These are phyloP conservation scores for Heliothis virescens DNA, from an alignment of 1,140 invertebrate genomes.

Conservation along the genomic window DNA sequence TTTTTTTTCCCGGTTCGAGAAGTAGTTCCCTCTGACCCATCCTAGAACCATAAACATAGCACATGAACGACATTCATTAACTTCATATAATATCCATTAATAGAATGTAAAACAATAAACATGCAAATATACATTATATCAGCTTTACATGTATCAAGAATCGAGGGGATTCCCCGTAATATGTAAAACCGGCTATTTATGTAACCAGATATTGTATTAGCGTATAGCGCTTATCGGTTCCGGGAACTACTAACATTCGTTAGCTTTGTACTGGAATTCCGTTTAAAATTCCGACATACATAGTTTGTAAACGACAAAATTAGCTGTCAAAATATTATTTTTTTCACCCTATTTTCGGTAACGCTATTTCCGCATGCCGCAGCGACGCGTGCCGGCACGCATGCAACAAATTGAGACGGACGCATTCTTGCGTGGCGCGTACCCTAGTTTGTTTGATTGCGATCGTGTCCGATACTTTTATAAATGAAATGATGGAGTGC, in stretches of 20 bases:
- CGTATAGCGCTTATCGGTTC: not conserved
- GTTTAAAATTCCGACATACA: not conserved
- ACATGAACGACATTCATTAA: no score
- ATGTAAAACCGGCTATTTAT: not conserved
- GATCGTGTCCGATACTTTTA: slow-evolving; percentile 8
- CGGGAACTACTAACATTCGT: not conserved
- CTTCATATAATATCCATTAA: no score
- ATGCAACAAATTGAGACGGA: slow-evolving; percentile 21
- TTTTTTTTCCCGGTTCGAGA: no score
- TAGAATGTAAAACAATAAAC: no score
- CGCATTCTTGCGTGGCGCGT: slow-evolving; percentile 43
- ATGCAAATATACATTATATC: no score
- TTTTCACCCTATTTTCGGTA: slow-evolving; percentile 26
- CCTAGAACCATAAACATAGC: no score
- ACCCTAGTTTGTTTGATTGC: slow-evolving; percentile 39
- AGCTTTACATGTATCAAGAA: no score
- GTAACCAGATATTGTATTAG: not conserved
- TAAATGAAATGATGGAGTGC: not conserved
- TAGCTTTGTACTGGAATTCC: not conserved
- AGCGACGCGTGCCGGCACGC: slow-evolving; percentile 27
- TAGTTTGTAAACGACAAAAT: not conserved
- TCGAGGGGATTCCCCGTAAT: not conserved
- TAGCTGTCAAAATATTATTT: not conserved
- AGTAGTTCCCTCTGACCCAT: no score
- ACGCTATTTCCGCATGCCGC: slow-evolving; percentile 29